A percentile compares a stretch with the other conserved stretches of the same genome.
Conservation (phyloP, 2,113 vertebrate genomes). For the Cygnus buccinator region DNA sequence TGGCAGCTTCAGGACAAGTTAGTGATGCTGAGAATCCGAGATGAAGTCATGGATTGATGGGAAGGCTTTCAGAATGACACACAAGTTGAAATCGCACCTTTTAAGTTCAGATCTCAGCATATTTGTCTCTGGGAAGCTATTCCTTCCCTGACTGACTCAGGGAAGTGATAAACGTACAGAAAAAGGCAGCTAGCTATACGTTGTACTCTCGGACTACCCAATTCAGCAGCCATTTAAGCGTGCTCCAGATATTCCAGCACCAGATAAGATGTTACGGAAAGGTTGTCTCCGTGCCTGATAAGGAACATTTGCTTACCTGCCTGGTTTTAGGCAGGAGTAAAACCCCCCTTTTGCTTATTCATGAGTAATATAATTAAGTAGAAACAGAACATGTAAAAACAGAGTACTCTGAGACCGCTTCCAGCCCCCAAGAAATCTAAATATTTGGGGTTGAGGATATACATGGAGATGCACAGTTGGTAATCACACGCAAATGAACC, state of each 20-base stretch:
- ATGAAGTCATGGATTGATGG: background rate
- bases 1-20: background rate
- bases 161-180: fast-evolving
- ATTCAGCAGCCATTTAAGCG: background rate
- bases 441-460: background rate
- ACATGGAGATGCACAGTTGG: fast-evolving
- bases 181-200: background rate
- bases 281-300: fast-evolving
- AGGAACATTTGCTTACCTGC: background rate
- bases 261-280: fast-evolving
- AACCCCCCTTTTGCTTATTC: background rate
- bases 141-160: background rate
- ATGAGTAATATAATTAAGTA: fast-evolving
- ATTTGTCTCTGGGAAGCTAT: background rate
- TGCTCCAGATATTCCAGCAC: background rate
- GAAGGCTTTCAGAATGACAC: background rate
- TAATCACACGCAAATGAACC: background rate
- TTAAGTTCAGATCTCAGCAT: fast-evolving
- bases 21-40: background rate
- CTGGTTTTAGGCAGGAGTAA: background rate
- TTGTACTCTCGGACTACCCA: fast-evolving
- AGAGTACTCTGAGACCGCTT: background rate
- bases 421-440: background rate
- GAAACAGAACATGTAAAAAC: fast-evolving
- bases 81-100: background rate